phyloP scores from a whole-genome alignment of 2,797 vertebrate genomes.

The Bryconaethiops microstoma region DNA sequence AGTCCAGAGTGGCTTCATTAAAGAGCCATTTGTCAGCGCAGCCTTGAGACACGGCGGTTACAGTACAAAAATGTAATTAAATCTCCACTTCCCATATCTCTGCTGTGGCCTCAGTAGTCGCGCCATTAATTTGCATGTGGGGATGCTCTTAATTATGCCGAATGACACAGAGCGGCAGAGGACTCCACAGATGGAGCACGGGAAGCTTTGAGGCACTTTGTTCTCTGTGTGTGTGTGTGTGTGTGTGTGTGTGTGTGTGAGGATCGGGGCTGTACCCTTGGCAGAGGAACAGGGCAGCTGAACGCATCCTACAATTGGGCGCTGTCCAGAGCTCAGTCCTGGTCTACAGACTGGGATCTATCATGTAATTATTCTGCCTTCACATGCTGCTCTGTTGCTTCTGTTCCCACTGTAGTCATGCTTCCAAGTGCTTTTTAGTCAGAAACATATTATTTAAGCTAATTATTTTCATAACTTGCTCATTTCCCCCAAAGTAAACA shows the following conservation, averaged over 20 bases:
- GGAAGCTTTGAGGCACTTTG: neutral
- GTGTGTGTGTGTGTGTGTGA: neutral
- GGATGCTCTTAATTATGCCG: constrained; percentile 68
- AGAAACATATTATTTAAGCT: neutral
- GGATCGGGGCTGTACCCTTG: constrained; percentile 19
- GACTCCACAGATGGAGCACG: constrained; percentile 32
- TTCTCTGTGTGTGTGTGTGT: neutral
- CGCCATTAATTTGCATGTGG: constrained; percentile 64
- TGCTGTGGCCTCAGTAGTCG: constrained; percentile 57
- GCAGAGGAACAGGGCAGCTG: neutral
- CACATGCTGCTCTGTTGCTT: neutral
- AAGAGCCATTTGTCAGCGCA: constrained; percentile 65
- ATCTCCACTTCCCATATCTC: constrained; percentile 58
- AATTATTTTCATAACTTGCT: no score
- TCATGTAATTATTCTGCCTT: neutral
- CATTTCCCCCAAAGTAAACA: neutral
- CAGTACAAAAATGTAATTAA: constrained; percentile 66
- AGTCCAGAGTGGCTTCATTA: constrained; percentile 43
- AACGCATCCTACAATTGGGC: neutral
- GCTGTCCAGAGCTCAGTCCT: neutral
- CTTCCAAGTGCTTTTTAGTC: neutral
- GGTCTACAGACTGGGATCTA: constrained; percentile 14
- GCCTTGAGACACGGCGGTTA: constrained; percentile 62
- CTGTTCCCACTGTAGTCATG: neutral
- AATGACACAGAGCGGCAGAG: constrained; percentile 62